phyloP scores from a whole-genome alignment of 2,113 vertebrate genomes.

The Synodontis membranacea region DNA sequence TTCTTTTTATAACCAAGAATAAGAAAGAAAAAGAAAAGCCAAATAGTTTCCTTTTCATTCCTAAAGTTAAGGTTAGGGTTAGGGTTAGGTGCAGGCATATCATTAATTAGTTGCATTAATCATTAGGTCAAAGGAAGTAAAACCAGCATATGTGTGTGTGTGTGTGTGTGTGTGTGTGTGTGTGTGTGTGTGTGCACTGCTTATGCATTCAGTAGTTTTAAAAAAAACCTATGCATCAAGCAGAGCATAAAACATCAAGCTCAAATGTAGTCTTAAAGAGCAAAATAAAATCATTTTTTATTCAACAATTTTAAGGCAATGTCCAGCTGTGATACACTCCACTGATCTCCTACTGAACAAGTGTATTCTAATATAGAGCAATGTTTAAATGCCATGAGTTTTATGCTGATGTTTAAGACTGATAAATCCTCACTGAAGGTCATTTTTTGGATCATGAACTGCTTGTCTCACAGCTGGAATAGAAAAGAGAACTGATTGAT shows the following conservation, averaged over 20 bases:
- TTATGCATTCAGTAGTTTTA: not conserved
- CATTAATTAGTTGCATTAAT: too few species aligned
- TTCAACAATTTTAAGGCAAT: not conserved
- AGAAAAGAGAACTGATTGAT: not conserved
- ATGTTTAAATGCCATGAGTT: not conserved
- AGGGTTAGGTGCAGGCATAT: too few species aligned
- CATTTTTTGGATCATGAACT: not conserved
- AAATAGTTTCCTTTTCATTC: too few species aligned
- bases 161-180: slow-evolving; percentile 7
- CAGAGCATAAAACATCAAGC: not conserved
- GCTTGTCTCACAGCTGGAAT: not conserved
- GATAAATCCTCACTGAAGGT: too few species aligned
- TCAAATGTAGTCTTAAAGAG: not conserved
- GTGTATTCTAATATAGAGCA: not conserved
- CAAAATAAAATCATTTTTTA: not conserved
- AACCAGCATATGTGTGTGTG: not conserved
- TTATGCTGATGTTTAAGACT: not conserved
- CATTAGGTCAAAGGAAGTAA: too few species aligned
- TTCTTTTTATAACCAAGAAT: too few species aligned
- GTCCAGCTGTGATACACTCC: not conserved
- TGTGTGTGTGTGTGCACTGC: not conserved
- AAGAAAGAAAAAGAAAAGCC: too few species aligned
- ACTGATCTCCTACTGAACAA: not conserved
- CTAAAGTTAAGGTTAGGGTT: too few species aligned
- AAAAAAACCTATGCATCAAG: not conserved